Evolutionary conservation across 2,113 vertebrate species (phyloP).

Genomic region (Antechinus flavipes): DNA sequence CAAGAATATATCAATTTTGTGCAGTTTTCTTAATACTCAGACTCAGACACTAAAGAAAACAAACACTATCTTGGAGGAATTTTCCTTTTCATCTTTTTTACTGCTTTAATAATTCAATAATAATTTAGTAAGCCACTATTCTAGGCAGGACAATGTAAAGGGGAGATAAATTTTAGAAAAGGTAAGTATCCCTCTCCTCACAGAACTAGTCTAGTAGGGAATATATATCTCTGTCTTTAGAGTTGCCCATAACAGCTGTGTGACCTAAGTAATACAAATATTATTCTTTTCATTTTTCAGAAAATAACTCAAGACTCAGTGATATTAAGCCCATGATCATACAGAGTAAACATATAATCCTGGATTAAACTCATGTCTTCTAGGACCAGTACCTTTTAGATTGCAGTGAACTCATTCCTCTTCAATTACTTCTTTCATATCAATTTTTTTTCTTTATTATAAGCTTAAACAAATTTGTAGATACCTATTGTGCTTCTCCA

Average conservation of each 20-base stretch:
- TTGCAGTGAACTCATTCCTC: background rate
- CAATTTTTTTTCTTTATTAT: background rate
- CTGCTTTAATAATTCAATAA: background rate
- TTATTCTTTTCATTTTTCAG: background rate
- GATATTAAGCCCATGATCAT: background rate
- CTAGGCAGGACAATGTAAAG: background rate
- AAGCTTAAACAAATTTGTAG: background rate
- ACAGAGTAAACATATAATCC: background rate
- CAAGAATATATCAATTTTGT: background rate
- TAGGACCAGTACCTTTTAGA: background rate
- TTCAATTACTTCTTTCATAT: background rate
- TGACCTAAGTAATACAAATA: background rate
- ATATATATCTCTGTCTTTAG: background rate
- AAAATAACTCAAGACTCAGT: background rate
- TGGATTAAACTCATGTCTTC: background rate
- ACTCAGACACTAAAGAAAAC: background rate
- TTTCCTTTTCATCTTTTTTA: background rate
- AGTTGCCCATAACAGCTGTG: background rate
- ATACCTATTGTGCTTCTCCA: background rate
- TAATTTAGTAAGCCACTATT: background rate
- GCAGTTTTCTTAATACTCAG: background rate
- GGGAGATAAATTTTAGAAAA: background rate
- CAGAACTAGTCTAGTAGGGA: background rate
- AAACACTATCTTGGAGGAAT: background rate
- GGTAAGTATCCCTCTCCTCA: background rate